These are phyloP conservation scores for Eurypyga helias DNA, from an alignment of 2,113 vertebrate species.

Conservation along the genomic window DNA sequence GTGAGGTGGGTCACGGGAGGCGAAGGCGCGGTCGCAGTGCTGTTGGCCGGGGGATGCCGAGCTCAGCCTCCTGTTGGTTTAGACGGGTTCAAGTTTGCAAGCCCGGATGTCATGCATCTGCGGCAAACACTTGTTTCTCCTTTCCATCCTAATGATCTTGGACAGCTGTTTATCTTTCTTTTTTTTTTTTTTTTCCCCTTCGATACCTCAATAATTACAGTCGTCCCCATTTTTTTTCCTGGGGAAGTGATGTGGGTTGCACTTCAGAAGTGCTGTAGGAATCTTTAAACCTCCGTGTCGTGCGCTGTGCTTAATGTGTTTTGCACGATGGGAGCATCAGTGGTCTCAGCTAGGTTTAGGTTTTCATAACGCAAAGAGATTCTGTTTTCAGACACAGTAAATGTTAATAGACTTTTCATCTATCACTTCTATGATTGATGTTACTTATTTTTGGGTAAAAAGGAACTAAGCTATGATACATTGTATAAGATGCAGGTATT, in stretches of 20 bases:
- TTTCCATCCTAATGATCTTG: rapidly evolving
- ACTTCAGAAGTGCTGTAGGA: not conserved
- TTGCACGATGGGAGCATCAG: not conserved
- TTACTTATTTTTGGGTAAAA: not conserved
- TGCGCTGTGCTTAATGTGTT: not conserved
- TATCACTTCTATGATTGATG: rapidly evolving
- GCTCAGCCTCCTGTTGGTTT: rapidly evolving
- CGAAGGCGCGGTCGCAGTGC: rapidly evolving
- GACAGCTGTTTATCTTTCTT: no score
- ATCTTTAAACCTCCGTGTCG: not conserved
- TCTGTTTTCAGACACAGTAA: rapidly evolving
- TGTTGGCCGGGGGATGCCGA: rapidly evolving
- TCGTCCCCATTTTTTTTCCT: rapidly evolving
- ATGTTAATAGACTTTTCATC: not conserved
- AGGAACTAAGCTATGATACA: rapidly evolving
- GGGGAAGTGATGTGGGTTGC: not conserved
- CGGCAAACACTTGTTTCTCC: not conserved
- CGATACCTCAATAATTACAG: rapidly evolving
- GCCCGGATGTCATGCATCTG: rapidly evolving
- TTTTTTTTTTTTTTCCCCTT: no score
- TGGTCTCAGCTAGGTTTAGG: not conserved
- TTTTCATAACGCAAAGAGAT: not conserved
- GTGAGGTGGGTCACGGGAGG: no score
- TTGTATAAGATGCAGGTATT: not conserved
- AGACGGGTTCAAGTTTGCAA: not conserved